Evolutionary conservation across 2,888 invertebrate species (phyloP), one percentile per base, ranked within the genome.

Genomic region (Drosophila basisetae): DNA sequence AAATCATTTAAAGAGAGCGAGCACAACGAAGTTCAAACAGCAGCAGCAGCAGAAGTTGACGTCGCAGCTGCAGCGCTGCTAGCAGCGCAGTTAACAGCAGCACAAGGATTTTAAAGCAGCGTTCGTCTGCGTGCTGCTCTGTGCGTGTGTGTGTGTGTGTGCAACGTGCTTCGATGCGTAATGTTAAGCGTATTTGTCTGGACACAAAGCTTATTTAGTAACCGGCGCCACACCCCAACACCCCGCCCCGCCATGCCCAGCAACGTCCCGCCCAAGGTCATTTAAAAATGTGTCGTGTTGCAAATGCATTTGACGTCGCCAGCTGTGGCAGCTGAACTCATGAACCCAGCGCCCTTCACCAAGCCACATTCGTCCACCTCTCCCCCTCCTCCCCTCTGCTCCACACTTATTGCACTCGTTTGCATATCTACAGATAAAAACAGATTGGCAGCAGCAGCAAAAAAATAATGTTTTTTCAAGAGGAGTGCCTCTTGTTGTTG

Each of bases 201-300:
- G 56, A 60, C 49, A 33, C 28, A 39, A 16, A 63, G 41, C 28
- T 49, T 52, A 55, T 65, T 65, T 54, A 33, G 13, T 33, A 47
- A 25, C 78, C 82, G 78, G 78, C 65, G 65, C 78, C 82, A 73
- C 78, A 63, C 73, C 82, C 73, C 78, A 65, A 61, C 35, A 4
- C 25, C 11, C 9, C 22, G 13, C 7, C 7, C 7, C 7, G 5
- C 10, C 11, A 11, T 2, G 31, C 16, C 28, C 76, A 72, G 77
- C 64, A 58, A 64, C 77, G 60, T 72, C 60, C 68, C 68, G n/a
- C 68, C 33, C 80, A 80, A 75, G 82, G 77, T 83, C 77, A 77
- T 54, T 54, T 37, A 33, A 62, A 63, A 59, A 49, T 56, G 39
- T 43, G 30, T 58, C 39, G 25, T 25, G 43, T 7, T 66, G 62